phyloP scores from a whole-genome alignment of 1,140 invertebrate species.

The Pachyrhynchus sulphureomaculatus region DNA sequence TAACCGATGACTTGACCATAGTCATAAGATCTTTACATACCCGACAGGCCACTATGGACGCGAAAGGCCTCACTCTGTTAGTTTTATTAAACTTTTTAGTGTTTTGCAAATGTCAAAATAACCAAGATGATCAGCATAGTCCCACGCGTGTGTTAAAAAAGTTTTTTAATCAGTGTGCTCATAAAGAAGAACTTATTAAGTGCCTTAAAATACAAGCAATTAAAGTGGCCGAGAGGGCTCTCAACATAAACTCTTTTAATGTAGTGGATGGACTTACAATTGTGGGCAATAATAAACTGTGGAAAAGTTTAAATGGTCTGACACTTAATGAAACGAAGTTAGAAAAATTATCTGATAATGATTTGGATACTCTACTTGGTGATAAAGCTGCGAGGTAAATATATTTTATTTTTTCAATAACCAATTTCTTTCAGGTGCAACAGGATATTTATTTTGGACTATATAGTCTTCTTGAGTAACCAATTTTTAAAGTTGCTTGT shows the following conservation, averaged over 20 bases:
- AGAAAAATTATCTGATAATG: constrained; percentile 51
- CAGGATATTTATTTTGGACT: too few species aligned
- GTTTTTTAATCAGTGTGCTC: constrained; percentile 57
- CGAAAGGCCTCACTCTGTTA: not conserved
- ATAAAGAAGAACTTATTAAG: constrained; percentile 61
- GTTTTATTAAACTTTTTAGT: not conserved
- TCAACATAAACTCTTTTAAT: constrained; percentile 61
- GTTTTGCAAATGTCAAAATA: not conserved
- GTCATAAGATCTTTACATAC: not conserved
- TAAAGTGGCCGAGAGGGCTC: constrained; percentile 62
- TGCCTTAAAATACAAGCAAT: constrained; percentile 68
- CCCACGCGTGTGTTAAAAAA: constrained; percentile 2
- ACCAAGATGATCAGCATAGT: not conserved
- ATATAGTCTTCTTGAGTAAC: too few species aligned
- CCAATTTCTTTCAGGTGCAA: too few species aligned
- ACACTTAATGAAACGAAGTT: constrained; percentile 56
- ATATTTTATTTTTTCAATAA: constrained; percentile 56
- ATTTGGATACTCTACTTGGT: constrained; percentile 59
- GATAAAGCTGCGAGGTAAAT: constrained; percentile 55
- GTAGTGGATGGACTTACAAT: constrained; percentile 63
- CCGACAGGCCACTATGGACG: not conserved
- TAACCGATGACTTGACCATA: not conserved
- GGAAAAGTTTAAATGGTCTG: constrained; percentile 11
- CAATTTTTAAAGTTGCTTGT: too few species aligned
- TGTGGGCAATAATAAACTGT: constrained; percentile 42